Percentiles rank a stretch among this genome's conserved stretches.
Conservation (phyloP, 2,797 vertebrate species). For the Darevskia nairensis region DNA sequence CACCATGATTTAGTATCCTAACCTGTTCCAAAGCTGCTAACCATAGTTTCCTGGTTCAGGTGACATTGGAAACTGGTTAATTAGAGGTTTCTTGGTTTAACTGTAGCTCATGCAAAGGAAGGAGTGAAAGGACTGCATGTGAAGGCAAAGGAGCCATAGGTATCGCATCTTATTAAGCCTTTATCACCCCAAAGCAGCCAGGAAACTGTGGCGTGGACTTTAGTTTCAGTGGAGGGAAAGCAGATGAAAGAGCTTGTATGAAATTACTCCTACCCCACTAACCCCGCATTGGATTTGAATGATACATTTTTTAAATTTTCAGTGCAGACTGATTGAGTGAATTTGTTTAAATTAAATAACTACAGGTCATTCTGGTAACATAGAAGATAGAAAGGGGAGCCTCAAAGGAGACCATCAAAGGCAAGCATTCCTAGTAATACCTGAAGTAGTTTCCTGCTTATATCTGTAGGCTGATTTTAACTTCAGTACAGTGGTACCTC, state of each 20-base stretch:
- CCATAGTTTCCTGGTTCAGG: not conserved
- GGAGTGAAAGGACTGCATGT: not conserved
- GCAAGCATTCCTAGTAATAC: slow-evolving; percentile 22
- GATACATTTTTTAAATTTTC: slow-evolving; percentile 52
- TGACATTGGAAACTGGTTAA: not conserved
- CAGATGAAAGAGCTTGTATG: not conserved
- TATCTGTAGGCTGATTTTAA: slow-evolving; percentile 54
- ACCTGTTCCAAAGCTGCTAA: not conserved
- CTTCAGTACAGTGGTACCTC: slow-evolving; percentile 1
- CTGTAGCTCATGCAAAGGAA: not conserved
- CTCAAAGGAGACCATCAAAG: slow-evolving; percentile 49
- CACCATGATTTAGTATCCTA: too few species aligned
- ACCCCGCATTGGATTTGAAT: slow-evolving; percentile 3
- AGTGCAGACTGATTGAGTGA: slow-evolving; percentile 42
- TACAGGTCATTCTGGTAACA: slow-evolving; percentile 25
- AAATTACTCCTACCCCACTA: not conserved
- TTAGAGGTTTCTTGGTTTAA: not conserved
- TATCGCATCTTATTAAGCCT: not conserved
- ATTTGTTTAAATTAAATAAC: slow-evolving; percentile 62
- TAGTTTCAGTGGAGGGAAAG: not conserved
- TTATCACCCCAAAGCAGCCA: not conserved
- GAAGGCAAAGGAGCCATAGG: not conserved
- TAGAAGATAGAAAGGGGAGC: slow-evolving; percentile 56
- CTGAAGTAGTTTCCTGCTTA: not conserved
- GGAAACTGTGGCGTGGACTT: not conserved